phyloP scores from a whole-genome alignment of 2,797 vertebrate species.

The Chelon labrosus region DNA sequence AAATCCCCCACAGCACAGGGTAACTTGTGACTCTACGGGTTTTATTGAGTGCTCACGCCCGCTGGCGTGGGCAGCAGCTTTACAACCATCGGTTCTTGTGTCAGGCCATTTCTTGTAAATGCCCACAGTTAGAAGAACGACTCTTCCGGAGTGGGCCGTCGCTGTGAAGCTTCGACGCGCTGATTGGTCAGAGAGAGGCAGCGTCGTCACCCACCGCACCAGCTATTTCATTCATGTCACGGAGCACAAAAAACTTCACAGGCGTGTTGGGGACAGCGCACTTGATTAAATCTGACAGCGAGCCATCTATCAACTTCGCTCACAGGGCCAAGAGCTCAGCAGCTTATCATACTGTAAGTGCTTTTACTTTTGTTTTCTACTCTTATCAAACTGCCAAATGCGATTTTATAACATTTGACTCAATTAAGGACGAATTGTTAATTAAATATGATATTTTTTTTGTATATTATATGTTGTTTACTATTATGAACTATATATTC shows the following conservation, averaged over 20 bases:
- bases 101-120: slow-evolving; percentile 91
- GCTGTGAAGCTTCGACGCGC: fast-evolving
- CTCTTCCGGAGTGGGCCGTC: slow-evolving; percentile 54
- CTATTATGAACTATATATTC: not conserved
- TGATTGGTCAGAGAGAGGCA: slow-evolving; percentile 62
- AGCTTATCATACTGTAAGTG: slow-evolving; percentile 54
- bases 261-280: slow-evolving; percentile 4
- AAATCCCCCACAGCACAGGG: slow-evolving; percentile 67
- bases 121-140: slow-evolving; percentile 81
- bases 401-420: not conserved
- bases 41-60: slow-evolving; percentile 35
- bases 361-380: slow-evolving; percentile 13
- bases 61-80: slow-evolving; percentile 61
- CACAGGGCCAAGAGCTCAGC: slow-evolving; percentile 14
- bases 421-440: not conserved
- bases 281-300: slow-evolving; percentile 37
- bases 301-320: slow-evolving; percentile 27
- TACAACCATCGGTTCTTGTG: slow-evolving; percentile 29
- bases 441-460: too few relatives aligned
- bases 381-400: not conserved
- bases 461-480: too few relatives aligned
- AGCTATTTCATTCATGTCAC: slow-evolving; percentile 63
- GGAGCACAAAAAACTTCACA: slow-evolving; percentile 38
- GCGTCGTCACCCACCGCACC: slow-evolving; percentile 44
- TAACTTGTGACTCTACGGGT: slow-evolving; percentile 70